Conservation (phyloP, 2,888 invertebrate genomes). For the Apamea monoglypha region DNA sequence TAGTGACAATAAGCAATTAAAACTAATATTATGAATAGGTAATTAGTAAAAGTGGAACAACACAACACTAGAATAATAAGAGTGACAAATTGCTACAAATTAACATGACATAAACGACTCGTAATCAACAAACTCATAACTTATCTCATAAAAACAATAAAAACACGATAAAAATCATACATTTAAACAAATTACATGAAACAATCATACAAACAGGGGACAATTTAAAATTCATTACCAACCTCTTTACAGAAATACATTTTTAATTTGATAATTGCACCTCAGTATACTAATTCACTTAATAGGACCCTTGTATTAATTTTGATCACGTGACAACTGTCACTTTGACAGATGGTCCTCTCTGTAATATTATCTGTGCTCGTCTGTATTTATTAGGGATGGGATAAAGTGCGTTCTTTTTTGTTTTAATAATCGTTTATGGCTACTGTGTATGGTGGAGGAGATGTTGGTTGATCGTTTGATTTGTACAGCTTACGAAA, state of each 20-base stretch:
- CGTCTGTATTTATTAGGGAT: conserved; percentile 44
- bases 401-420: conserved; percentile 27
- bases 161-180: conserved; percentile 65
- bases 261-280: conserved; percentile 89
- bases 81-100: conserved; percentile 37
- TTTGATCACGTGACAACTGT: conserved; percentile 89
- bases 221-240: conserved; percentile 86
- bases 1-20: background rate
- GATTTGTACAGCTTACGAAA: background rate
- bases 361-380: conserved; percentile 62
- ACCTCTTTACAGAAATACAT: conserved; percentile 84
- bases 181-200: conserved; percentile 70
- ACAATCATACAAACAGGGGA: conserved; percentile 74
- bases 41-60: background rate
- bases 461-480: background rate
- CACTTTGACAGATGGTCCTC: conserved; percentile 84
- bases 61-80: conserved; percentile 15
- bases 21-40: background rate
- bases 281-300: conserved; percentile 75
- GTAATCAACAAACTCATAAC: conserved; percentile 62
- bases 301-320: conserved; percentile 80
- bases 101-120: conserved; percentile 65
- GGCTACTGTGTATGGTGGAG: background rate
- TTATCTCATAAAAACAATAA: conserved; percentile 65
- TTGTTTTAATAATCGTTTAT: background rate